Evolutionary conservation across 2,113 vertebrate species (phyloP).

Genomic region (Periophthalmodon schlosseri): DNA sequence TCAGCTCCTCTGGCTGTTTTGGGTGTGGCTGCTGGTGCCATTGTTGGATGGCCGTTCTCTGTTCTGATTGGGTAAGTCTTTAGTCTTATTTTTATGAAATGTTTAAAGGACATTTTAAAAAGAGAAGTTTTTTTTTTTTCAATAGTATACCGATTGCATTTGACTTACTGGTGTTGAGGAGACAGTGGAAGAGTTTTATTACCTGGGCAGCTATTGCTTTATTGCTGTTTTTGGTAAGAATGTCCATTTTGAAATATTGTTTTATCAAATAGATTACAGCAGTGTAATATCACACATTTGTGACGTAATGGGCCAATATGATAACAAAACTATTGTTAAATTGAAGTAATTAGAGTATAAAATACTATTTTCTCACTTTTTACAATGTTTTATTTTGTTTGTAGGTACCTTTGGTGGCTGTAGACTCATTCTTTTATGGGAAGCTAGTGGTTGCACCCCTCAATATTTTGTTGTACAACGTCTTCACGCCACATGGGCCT

Average conservation of each 20-base stretch:
- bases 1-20: constrained; percentile 85
- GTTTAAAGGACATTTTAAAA: neutral
- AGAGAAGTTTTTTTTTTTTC: neutral
- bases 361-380: neutral
- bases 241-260: neutral
- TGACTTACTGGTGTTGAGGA: constrained; percentile 88
- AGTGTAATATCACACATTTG: neutral
- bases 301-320: neutral
- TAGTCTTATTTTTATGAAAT: neutral
- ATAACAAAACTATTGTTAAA: neutral
- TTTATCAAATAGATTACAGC: neutral
- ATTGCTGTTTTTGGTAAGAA: constrained; percentile 89
- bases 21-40: constrained; percentile 88
- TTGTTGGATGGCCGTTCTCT: constrained; percentile 95
- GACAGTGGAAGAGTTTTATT: constrained; percentile 88
- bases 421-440: constrained; percentile 95
- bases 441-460: constrained; percentile 92
- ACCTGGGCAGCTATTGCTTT: constrained; percentile 85
- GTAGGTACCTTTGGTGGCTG: constrained; percentile 87
- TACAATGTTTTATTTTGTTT: constrained; percentile 19
- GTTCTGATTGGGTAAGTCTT: constrained; percentile 85
- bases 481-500: constrained; percentile 94
- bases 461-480: constrained; percentile 95
- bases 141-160: constrained; percentile 90
- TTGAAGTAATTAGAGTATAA: neutral